These are phyloP conservation scores for Lithosia quadra DNA, from an alignment of 2,888 invertebrate species.

Conservation along the genomic window DNA sequence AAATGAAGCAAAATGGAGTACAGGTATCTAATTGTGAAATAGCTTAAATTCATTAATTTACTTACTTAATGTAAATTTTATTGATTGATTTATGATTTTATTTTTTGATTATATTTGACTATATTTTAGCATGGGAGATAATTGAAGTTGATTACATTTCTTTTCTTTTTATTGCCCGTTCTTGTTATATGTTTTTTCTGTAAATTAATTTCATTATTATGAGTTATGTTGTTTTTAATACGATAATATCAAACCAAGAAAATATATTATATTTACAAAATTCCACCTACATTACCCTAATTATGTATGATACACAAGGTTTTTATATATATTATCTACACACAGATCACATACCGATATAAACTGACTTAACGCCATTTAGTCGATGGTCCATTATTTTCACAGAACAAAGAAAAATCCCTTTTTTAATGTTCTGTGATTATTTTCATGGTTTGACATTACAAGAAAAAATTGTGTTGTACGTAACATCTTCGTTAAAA, in stretches of 20 bases:
- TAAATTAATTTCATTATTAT: background rate
- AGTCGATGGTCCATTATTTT: no score
- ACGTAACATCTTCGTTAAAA: background rate
- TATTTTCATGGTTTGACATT: background rate
- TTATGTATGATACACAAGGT: background rate
- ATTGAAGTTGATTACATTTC: background rate
- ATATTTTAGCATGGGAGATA: background rate
- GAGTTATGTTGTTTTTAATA: background rate
- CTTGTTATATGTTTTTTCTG: slow-evolving; percentile 1
- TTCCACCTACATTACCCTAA: background rate
- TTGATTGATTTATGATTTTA: background rate
- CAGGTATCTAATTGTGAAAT: no score
- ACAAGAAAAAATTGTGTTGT: background rate
- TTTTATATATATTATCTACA: background rate
- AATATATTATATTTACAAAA: background rate
- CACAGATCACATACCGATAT: background rate
- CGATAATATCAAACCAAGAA: background rate
- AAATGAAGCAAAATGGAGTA: no score
- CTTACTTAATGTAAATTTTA: no score
- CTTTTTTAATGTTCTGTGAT: no score
- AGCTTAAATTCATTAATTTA: no score
- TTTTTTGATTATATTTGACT: background rate
- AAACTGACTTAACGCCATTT: no score
- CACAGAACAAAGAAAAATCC: no score
- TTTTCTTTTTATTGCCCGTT: background rate